Evolutionary conservation across 92 coral and sea anemone genomes (phyloP), one percentile per base, ranked within the genome.

Genomic region (Siderastrea radians): DNA sequence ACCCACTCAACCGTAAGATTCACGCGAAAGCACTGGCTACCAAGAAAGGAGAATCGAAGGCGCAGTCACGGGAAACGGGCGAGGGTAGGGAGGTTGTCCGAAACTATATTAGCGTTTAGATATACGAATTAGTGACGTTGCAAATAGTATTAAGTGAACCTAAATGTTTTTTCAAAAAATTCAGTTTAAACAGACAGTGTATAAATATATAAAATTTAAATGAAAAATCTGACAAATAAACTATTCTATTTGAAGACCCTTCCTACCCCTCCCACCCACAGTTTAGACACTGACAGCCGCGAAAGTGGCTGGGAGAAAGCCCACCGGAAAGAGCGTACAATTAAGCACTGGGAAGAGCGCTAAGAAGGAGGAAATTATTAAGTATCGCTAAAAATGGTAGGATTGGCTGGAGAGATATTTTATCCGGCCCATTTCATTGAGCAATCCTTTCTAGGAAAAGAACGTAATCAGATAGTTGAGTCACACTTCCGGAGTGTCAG

Each of bases 401-500:
- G 44, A 74, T 2, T 74, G 61, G 12, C 52, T 8, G 7, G 47
- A 19, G 12, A 54, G 3, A 17, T 13, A 6, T 79, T 49, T 16
- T 19, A 16, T 19, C 73, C 71, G 60, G 6, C 53, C 15, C 65
- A n/a, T 17, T 79, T 44, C 45, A 11, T 4, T 5, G 49, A n/a
- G n/a, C 44, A 77, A 59, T 15, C 51, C 7, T 65, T 53, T n/a
- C 38, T 3, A 26, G 43, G 51, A 65, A 48, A 65, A 16, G 6
- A 16, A 49, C 45, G 58, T 59, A 15, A 6, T 72, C 38, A 72
- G 43, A 58, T 15, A 12, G 12, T 19, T 12, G 46, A 19, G 6
- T 9, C 11, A 52, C 17, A 74, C 84, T 80, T 82, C 86, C 86
- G 86, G 57, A 45, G 1, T 68, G 77, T 15, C 65, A 68, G 85